Base-by-base conservation (phyloP, 2,888 invertebrate species). In the Papilio demoleus region DNA sequence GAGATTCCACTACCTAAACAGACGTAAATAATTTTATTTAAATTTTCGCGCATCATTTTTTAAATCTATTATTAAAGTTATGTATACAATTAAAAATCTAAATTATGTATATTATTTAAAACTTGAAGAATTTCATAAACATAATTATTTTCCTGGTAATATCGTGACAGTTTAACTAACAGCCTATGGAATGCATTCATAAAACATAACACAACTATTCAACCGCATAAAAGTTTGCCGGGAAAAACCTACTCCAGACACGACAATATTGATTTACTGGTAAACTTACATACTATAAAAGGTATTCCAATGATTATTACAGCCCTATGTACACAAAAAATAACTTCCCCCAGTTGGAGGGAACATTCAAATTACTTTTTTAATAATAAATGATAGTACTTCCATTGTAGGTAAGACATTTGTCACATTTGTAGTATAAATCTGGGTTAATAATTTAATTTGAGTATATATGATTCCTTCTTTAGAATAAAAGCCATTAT, bases 231-330 rank as follows among this genome's bases (percentile, higher is more conserved):
- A 68, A 70, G 70, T 71, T 71, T 65, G 72, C 70, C 70, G 74
- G 75, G 74, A 68, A 76, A 76, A 74, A 75, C 76, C 73, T 69
- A 62, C 65, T 47, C 22, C 62, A 62, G 63, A 70, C 72, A 64
- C 67, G 68, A 65, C 61, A 56, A 68, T 76, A 76, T 76, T 73
- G 76, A 76, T 76, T 74, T 67, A 71, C 70, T 72, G 71, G 70
- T 70, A 66, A 53, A 45, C 19, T 8, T 38, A 31, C 17, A 31
- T 56, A 17, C n/a, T n/a, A 53, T 27, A 31, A 56, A 2, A 31
- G 53, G 53, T 27, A 31, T 56, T 56, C n/a, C 53, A 31, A 56
- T 56, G 27, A 56, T 56, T 56, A 56, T 22, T 56, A 8, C 17
- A 31, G 24, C 53, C 31, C 53, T 56, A 56, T 31, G n/a, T 17